These are phyloP conservation scores for Ascaphus truei DNA, from an alignment of 2,113 vertebrate genomes.

Conservation along the genomic window DNA sequence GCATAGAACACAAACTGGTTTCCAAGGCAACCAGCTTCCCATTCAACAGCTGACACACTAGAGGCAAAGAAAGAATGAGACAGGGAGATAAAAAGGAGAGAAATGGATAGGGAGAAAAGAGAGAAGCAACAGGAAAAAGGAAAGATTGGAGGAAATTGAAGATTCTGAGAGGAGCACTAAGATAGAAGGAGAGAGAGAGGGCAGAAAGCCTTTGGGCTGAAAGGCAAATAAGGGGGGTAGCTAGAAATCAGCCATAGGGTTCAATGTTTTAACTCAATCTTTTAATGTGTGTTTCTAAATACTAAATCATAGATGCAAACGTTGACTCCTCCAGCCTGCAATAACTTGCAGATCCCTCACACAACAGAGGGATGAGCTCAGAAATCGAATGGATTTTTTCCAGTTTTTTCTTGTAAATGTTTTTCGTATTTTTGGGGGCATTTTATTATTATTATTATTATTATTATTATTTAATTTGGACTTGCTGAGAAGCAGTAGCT, in stretches of 20 bases:
- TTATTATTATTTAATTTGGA: conserved; percentile 13
- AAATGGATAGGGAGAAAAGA: neutral
- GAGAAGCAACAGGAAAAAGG: neutral
- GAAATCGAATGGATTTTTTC: neutral
- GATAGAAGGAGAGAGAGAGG: neutral
- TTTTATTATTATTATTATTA: too few relatives aligned
- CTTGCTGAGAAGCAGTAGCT: neutral
- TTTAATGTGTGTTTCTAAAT: too few relatives aligned
- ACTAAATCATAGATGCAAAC: neutral
- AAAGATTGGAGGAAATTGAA: too few relatives aligned
- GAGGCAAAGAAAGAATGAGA: neutral
- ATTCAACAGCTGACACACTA: conserved; percentile 5
- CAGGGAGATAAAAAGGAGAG: neutral
- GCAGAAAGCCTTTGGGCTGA: too few relatives aligned
- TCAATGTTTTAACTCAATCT: too few relatives aligned
- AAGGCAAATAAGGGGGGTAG: neutral
- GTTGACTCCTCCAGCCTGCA: neutral
- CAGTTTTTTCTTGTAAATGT: neutral
- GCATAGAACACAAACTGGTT: conserved; percentile 19
- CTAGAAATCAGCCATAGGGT: too few relatives aligned
- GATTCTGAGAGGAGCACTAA: too few relatives aligned
- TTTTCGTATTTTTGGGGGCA: conserved; percentile 1
- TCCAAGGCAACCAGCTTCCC: conserved; percentile 22
- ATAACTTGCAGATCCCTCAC: neutral
- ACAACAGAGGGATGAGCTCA: neutral